Percentiles rank a stretch among this genome's conserved stretches.
Conservation (phyloP, 2,113 vertebrate species). For the Alectura lathami region DNA sequence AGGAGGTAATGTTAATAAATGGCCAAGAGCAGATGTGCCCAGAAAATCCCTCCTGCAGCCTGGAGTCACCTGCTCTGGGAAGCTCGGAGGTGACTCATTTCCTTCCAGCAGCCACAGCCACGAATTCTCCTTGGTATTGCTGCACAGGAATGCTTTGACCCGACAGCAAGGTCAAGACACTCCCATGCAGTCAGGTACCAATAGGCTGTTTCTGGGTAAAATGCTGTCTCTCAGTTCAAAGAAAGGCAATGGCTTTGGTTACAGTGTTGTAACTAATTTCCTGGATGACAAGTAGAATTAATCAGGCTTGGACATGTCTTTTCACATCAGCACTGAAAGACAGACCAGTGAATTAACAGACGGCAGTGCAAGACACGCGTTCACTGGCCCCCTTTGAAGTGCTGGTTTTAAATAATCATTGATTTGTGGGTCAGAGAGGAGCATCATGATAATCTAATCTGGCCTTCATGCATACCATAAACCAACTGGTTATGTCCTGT, state of each 20-base stretch:
- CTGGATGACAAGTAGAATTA: not conserved
- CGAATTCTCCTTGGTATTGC: not conserved
- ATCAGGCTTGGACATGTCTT: not conserved
- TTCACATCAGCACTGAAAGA: not conserved
- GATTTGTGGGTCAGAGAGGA: not conserved
- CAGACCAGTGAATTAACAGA: not conserved
- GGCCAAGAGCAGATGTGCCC: not conserved
- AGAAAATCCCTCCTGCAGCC: not conserved
- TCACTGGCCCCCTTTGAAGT: not conserved
- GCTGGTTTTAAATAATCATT: not conserved
- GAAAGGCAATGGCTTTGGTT: not conserved
- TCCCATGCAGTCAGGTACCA: not conserved
- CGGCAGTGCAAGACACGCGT: not conserved
- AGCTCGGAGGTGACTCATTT: rapidly evolving
- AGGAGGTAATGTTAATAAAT: rapidly evolving
- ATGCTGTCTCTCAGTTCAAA: not conserved
- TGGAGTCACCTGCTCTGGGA: not conserved
- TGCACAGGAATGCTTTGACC: not conserved
- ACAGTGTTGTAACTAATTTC: not conserved
- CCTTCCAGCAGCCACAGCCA: not conserved
- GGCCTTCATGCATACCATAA: not conserved
- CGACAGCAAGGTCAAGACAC: not conserved
- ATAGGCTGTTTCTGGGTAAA: not conserved
- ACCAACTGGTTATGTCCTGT: not conserved
- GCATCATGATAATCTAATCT: not conserved